Base-by-base conservation (phyloP, 2,888 invertebrate species). In the Melinaea marsaeus region DNA sequence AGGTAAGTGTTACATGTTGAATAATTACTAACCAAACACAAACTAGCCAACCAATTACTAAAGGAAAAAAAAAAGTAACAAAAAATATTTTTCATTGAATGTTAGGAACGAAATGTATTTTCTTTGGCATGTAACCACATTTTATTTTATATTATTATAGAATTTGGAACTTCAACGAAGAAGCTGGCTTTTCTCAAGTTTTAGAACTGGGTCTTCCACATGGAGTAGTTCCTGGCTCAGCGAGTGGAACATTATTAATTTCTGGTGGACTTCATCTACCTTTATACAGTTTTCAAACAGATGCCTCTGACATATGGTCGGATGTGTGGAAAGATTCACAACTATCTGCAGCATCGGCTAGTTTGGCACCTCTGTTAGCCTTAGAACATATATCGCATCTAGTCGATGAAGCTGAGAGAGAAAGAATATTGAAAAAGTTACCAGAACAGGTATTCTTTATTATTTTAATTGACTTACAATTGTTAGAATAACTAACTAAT, bases 161-260 rank as follows among this genome's bases (percentile, higher is more conserved):
- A 75, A 92, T 94, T 65, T 94, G 94, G 93, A 94, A 93, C 76
- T 94, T 93, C 84, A 94, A 94, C 74, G 94, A 94, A 76, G 94
- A 94, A 79, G 93, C 94, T 0, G 94, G 94, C 0, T 94, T 93
- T 76, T 94, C 94, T 0, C 94, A 94, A 88, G 94, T 94, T 0
- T 80, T 94, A 0, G 94, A 94, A 74, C 85, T 94, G 0, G 93
- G 93, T 67, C 88, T 94, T 0, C 94, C 94, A 0, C 92, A 91
- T 60, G 93, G 93, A 2, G 92, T 93, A 0, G 93, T 94, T 0
- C 93, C 94, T 1, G 94, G 94, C 0, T 93, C 94, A 0, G 93
- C 94, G 61, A 90, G 91, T 65, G 94, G 94, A 0, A 91, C 92
- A 2, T 85, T 94, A 0, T 79, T 93, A 0, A 91, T 94, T 1